Evolutionary conservation across 2,888 invertebrate genomes (phyloP), one percentile per base, ranked within the genome.

Genomic region (Shargacucullia verbasci): DNA sequence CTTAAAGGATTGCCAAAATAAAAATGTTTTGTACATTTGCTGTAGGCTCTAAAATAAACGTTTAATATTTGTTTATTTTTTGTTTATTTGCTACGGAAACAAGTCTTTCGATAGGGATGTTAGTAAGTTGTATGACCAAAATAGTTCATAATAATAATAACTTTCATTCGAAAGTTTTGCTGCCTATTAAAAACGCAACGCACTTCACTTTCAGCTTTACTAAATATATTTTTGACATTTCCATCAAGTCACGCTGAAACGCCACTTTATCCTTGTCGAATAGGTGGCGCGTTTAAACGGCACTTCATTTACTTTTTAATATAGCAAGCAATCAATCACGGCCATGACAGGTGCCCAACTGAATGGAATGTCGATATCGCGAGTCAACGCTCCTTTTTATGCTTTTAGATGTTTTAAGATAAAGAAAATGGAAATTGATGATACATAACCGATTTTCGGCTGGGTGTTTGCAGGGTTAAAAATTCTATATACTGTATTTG

Each of bases 251-350:
- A 83, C 79, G 80, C 44, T 68, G 70, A 66, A 80, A 83, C 79
- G 79, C 79, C 78, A 75, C 80, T 82, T 85, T 84, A 78, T 79
- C 79, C 75, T 66, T 75, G 77, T 77, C 81, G 79, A 79, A 74
- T 70, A 68, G 74, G 73, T 78, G 78, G 81, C 75, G 80, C 80
- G 78, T 82, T 86, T 84, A 84, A 86, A 84, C n/a, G 80, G 80
- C 79, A 86, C 87, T 89, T 89, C 81, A 89, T 91, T 89, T 88
- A 85, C 82, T 88, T 86, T 86, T 85, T 89, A 89, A 91, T 90
- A 89, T 88, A 81, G 75, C 71, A 43, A 65, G 85, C 81, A 85
- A 91, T 91, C 88, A 86, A 92, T 92, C 92, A 90, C 79, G 38
- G 10, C 45, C 59, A 68, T 84, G 88, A 86, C 87, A 87, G 83